Evolutionary conservation across 2,113 vertebrate genomes (phyloP).

Genomic region (Tachysurus fulvidraco): DNA sequence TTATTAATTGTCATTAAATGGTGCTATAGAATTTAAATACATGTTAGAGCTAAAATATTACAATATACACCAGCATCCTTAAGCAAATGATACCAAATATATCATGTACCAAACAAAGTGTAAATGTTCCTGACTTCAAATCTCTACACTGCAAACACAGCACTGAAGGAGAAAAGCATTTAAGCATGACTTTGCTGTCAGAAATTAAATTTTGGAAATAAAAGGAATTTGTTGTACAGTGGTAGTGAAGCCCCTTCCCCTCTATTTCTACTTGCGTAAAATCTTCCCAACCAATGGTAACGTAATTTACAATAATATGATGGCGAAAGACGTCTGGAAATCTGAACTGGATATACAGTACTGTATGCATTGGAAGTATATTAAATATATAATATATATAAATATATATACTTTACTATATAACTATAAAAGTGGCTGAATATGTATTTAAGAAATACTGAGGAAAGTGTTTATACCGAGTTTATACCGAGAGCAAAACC

Average conservation of each 20-base stretch:
- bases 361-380: background rate
- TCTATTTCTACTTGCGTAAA: background rate
- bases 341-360: background rate
- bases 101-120: background rate
- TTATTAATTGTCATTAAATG: constrained; percentile 21
- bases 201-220: background rate
- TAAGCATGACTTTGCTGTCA: background rate
- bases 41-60: background rate
- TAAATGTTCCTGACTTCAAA: background rate
- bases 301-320: background rate
- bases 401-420: too few species aligned
- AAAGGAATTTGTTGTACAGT: background rate
- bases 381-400: too few species aligned
- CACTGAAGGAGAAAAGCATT: background rate
- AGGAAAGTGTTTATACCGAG: background rate
- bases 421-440: background rate
- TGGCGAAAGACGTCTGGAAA: background rate
- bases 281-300: background rate
- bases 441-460: background rate
- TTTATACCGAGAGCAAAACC: background rate
- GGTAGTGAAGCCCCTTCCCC: background rate
- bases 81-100: background rate
- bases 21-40: background rate
- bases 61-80: background rate
- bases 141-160: background rate